Conservation (phyloP, 2,113 vertebrate species). For the Manacus vitellinus region DNA sequence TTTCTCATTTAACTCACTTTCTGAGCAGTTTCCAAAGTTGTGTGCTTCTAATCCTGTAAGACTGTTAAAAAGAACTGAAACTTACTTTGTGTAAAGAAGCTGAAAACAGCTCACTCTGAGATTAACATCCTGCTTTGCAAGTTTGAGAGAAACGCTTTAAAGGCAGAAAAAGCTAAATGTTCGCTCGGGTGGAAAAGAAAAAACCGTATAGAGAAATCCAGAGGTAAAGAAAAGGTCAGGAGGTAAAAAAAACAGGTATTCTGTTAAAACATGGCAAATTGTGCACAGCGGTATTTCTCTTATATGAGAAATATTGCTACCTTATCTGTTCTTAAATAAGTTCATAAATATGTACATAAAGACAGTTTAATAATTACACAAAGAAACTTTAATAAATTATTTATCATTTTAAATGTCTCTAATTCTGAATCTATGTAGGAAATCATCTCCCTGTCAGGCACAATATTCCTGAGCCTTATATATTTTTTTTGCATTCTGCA, state of each 20-base stretch:
- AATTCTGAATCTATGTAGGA: not conserved
- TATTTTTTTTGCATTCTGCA: not conserved
- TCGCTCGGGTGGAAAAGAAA: not conserved
- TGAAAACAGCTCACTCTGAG: not conserved
- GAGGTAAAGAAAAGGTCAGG: not conserved
- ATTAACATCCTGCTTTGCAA: not conserved
- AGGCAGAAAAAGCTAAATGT: not conserved
- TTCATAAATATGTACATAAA: not conserved
- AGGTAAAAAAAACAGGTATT: not conserved
- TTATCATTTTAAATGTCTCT: not conserved
- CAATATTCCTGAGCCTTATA: not conserved
- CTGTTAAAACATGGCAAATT: not conserved
- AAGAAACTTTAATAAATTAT: not conserved
- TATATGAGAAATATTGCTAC: not conserved
- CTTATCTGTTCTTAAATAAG: not conserved
- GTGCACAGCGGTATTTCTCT: not conserved
- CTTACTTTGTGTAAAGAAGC: not conserved
- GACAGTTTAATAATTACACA: not conserved
- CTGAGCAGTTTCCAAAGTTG: not conserved
- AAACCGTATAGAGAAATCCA: not conserved
- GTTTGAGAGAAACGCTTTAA: not conserved
- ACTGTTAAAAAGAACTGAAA: not conserved
- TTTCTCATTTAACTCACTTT: constrained; percentile 15
- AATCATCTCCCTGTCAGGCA: not conserved
- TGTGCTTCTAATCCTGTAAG: constrained; percentile 26